Evolutionary conservation across 2,113 vertebrate genomes (phyloP).

Genomic region (Tyrannus savana): DNA sequence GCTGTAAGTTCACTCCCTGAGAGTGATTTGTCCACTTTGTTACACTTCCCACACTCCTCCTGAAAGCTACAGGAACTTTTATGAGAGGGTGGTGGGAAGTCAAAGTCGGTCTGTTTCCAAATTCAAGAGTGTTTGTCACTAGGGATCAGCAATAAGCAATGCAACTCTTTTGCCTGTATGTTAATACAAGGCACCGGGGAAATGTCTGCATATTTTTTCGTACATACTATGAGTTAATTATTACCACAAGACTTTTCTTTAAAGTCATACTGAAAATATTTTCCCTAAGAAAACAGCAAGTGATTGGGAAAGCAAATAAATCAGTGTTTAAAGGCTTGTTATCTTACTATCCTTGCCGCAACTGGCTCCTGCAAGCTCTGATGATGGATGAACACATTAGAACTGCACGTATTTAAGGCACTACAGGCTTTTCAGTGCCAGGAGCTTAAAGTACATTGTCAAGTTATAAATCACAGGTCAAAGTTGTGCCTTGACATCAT

Average conservation of each 20-base stretch:
- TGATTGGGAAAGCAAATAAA: constrained; percentile 61
- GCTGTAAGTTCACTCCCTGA: background rate
- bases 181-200: constrained; percentile 53
- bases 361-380: constrained; percentile 32
- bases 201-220: background rate
- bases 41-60: background rate
- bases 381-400: constrained; percentile 62
- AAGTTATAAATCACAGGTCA: constrained; percentile 54
- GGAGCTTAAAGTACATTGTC: constrained; percentile 49
- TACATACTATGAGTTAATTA: constrained; percentile 32
- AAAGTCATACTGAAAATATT: constrained; percentile 46
- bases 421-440: constrained; percentile 47
- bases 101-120: background rate
- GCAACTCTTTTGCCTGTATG: constrained; percentile 16
- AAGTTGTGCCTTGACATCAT: constrained; percentile 14
- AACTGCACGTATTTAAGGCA: constrained; percentile 49
- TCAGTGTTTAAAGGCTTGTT: constrained; percentile 54
- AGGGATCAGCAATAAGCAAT: constrained; percentile 5
- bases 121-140: background rate
- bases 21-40: background rate
- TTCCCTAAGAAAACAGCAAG: constrained; percentile 47
- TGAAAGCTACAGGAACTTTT: constrained; percentile 8
- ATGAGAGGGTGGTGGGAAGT: background rate
- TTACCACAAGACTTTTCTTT: constrained; percentile 52
- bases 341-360: constrained; percentile 47